phyloP scores from a whole-genome alignment of 2,113 vertebrate species.

The Caloenas nicobarica region DNA sequence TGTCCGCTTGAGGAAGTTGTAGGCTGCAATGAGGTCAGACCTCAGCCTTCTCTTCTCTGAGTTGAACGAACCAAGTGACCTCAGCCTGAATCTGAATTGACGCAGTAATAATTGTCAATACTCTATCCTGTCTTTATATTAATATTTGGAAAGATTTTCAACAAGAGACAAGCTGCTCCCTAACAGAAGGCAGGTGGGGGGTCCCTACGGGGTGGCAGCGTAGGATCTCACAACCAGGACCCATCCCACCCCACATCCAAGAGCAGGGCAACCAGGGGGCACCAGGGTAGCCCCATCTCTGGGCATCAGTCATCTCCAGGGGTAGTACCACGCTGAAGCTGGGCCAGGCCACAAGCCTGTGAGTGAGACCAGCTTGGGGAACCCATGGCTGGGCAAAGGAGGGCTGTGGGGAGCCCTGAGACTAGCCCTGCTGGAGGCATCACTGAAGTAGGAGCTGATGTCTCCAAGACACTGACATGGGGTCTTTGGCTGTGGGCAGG shows the following conservation, averaged over 20 bases:
- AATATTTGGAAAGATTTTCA: background rate
- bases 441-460: background rate
- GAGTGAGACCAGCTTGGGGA: background rate
- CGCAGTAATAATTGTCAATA: background rate
- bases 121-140: background rate
- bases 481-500: background rate
- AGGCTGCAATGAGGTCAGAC: background rate
- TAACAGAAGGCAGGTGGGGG: background rate
- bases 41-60: background rate
- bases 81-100: background rate
- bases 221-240: background rate
- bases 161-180: background rate
- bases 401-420: background rate
- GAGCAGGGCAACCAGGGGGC: fast-evolving
- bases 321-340: background rate
- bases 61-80: background rate
- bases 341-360: background rate
- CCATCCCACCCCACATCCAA: too few species aligned
- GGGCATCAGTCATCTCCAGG: background rate
- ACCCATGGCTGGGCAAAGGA: background rate
- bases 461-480: background rate
- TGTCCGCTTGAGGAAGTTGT: too few species aligned
- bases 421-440: background rate
- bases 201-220: fast-evolving
- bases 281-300: background rate